Conservation (phyloP, 2,113 vertebrate species). For the Athene noctua region DNA sequence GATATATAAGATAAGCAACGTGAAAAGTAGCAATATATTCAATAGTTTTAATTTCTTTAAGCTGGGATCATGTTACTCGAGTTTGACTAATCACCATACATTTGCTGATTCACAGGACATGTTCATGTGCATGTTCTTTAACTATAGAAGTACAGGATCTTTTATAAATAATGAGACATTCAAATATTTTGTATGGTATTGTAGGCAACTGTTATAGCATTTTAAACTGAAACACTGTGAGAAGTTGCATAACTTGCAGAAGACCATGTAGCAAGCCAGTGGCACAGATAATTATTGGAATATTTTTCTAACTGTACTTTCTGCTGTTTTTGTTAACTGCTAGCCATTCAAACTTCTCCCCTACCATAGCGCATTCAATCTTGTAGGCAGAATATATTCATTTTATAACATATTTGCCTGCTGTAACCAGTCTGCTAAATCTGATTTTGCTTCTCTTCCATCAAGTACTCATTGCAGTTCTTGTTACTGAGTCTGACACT, state of each 20-base stretch:
- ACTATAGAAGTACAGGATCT: not conserved
- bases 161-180: not conserved
- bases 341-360: not conserved
- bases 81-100: not conserved
- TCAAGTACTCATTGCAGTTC: slow-evolving; percentile 32
- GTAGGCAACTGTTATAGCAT: not conserved
- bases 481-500: slow-evolving; percentile 5
- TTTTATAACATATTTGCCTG: not conserved
- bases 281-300: not conserved
- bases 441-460: slow-evolving; percentile 31
- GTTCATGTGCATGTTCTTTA: not conserved
- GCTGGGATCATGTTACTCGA: not conserved
- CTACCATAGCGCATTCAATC: not conserved
- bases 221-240: not conserved
- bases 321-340: not conserved
- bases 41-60: not conserved
- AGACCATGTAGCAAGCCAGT: not conserved
- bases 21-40: not conserved
- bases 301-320: not conserved
- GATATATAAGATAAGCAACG: not conserved
- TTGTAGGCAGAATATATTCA: not conserved
- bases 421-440: slow-evolving; percentile 31
- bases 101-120: not conserved
- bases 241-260: not conserved
- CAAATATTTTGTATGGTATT: not conserved